Percentiles rank a stretch among this genome's conserved stretches.
phyloP scores from a whole-genome alignment of 2,888 invertebrate genomes.

The Theretra japonica region DNA sequence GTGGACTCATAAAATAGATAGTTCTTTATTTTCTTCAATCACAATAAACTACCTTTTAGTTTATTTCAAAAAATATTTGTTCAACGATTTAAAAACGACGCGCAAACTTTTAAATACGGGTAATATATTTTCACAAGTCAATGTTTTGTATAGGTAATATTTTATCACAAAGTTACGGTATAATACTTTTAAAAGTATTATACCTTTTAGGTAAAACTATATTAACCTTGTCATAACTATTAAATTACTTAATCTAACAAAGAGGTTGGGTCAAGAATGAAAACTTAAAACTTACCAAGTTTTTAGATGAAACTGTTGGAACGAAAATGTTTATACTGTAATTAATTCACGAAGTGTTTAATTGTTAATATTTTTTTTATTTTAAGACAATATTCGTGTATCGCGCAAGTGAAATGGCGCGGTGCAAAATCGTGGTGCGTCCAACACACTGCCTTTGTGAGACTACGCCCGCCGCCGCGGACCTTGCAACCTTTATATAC shows the following conservation, averaged over 20 bases:
- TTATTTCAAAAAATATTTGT: background rate
- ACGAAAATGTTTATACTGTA: background rate
- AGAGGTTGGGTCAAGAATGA: slow-evolving; percentile 10
- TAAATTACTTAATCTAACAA: slow-evolving; percentile 14
- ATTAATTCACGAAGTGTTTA: background rate
- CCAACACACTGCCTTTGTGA: slow-evolving; percentile 52
- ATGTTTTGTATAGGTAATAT: background rate
- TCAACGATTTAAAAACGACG: background rate
- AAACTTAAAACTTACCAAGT: slow-evolving; percentile 42
- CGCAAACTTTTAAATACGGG: no score
- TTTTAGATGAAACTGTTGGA: background rate
- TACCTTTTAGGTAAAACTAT: background rate
- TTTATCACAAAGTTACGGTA: background rate
- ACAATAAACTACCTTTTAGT: no score
- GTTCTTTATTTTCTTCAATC: no score
- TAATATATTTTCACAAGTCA: no score
- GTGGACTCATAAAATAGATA: no score
- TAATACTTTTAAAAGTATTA: background rate
- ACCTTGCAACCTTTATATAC: slow-evolving; percentile 71
- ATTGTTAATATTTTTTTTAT: background rate
- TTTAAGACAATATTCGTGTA: slow-evolving; percentile 21
- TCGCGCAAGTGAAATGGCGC: slow-evolving; percentile 37
- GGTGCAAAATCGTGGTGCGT: slow-evolving; percentile 49
- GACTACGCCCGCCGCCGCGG: slow-evolving; percentile 70
- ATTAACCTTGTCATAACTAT: slow-evolving; percentile 2